Conservation (phyloP, 1,140 invertebrate species). For the Daktulosphaira vitifoliae region DNA sequence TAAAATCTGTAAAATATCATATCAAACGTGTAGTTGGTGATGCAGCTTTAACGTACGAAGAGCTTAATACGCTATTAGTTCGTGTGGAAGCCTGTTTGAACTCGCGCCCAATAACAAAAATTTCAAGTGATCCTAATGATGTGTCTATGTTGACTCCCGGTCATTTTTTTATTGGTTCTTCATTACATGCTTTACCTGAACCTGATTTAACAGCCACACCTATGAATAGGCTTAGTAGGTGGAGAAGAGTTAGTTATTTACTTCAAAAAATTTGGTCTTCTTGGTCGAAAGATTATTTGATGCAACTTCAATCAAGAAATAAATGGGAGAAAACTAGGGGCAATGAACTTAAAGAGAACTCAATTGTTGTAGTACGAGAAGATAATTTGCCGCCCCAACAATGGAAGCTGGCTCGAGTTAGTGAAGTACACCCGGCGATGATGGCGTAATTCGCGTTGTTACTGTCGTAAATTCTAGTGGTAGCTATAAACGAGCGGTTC, state of each 20-base stretch:
- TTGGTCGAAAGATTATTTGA: slow-evolving; percentile 39
- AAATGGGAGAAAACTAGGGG: slow-evolving; percentile 40
- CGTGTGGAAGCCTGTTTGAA: slow-evolving; percentile 40
- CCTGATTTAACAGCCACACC: slow-evolving; percentile 7
- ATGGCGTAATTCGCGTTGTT: slow-evolving; percentile 38
- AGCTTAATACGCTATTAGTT: slow-evolving; percentile 38
- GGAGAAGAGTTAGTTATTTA: slow-evolving; percentile 35
- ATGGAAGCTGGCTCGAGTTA: slow-evolving; percentile 40
- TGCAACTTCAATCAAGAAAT: slow-evolving; percentile 38
- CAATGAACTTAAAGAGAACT: too few relatives aligned
- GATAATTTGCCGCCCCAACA: slow-evolving; percentile 1
- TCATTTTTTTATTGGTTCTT: slow-evolving; percentile 39
- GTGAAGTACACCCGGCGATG: slow-evolving; percentile 36
- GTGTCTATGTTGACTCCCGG: slow-evolving; percentile 39
- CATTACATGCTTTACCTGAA: slow-evolving; percentile 27
- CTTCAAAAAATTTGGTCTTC: slow-evolving; percentile 38
- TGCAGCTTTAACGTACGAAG: slow-evolving; percentile 39
- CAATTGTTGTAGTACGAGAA: too few relatives aligned
- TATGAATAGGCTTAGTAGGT: slow-evolving; percentile 35
- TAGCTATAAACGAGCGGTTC: too few relatives aligned
- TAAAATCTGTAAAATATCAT: slow-evolving; percentile 42
- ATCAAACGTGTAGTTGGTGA: slow-evolving; percentile 38
- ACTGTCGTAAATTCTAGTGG: background rate
- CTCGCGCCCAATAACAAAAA: slow-evolving; percentile 40
- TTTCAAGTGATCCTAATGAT: slow-evolving; percentile 40